Conservation (phyloP, 2,113 vertebrate species). For the Sitta europaea region DNA sequence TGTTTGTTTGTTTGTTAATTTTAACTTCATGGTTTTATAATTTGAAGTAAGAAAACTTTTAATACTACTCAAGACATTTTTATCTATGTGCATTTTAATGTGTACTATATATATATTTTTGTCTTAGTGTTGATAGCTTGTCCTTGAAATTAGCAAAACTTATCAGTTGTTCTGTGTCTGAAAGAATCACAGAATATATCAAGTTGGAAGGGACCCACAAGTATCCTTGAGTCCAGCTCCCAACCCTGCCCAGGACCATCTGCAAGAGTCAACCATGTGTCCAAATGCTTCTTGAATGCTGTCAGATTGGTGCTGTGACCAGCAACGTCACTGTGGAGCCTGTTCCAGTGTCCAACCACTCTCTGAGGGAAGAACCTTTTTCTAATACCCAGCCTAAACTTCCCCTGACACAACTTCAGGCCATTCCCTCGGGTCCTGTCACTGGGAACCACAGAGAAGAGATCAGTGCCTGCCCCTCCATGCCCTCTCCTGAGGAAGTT, state of each 20-base stretch:
- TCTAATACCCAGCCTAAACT: not conserved
- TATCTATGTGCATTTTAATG: not conserved
- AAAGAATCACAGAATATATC: not conserved
- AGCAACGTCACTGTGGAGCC: not conserved
- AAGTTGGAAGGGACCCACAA: not conserved
- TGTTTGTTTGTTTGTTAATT: not conserved
- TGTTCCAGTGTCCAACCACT: not conserved
- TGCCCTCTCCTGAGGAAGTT: rapidly evolving
- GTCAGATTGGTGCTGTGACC: not conserved
- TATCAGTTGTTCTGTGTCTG: not conserved
- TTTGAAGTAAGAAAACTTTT: not conserved
- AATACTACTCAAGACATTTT: not conserved
- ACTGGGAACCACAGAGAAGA: not conserved
- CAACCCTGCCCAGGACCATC: too few species aligned
- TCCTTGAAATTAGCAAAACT: not conserved
- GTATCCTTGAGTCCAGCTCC: not conserved
- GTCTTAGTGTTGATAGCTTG: not conserved
- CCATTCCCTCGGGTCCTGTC: not conserved
- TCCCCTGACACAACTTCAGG: not conserved
- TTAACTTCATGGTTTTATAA: not conserved
- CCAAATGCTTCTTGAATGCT: not conserved
- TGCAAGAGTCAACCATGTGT: not conserved
- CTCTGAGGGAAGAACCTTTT: rapidly evolving
- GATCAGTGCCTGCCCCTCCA: not conserved
- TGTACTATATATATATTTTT: not conserved